These are phyloP conservation scores for Falco biarmicus DNA, from an alignment of 2,797 vertebrate species.

Conservation along the genomic window DNA sequence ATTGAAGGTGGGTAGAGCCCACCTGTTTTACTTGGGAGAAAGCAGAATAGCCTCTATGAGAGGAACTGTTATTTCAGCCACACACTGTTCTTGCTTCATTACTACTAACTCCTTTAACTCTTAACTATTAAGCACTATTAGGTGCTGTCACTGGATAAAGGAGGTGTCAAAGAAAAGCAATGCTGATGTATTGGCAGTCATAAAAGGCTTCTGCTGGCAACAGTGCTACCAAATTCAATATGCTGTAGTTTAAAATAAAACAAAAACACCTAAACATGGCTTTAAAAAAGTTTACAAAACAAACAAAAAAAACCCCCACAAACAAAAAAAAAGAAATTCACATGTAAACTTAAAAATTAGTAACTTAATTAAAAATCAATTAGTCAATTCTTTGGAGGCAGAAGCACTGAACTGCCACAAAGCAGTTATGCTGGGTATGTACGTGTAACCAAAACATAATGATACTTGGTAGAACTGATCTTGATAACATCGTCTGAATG, in stretches of 20 bases:
- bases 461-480: neutral
- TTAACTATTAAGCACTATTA: neutral
- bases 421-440: neutral
- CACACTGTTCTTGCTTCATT: neutral
- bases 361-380: neutral
- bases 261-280: neutral
- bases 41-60: neutral
- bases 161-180: neutral
- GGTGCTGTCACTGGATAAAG: neutral
- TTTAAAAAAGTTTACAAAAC: neutral
- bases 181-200: neutral
- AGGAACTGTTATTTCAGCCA: neutral
- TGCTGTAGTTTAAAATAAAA: neutral
- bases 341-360: neutral
- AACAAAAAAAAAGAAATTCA: too few relatives aligned
- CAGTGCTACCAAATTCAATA: neutral
- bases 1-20: neutral
- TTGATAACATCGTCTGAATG: neutral
- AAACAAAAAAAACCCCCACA: neutral
- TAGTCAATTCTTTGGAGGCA: neutral
- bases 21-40: neutral
- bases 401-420: neutral
- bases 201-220: neutral
- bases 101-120: neutral
- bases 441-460: neutral